These are phyloP conservation scores for Falco columbarius DNA, from an alignment of 2,797 vertebrate species.

Conservation along the genomic window DNA sequence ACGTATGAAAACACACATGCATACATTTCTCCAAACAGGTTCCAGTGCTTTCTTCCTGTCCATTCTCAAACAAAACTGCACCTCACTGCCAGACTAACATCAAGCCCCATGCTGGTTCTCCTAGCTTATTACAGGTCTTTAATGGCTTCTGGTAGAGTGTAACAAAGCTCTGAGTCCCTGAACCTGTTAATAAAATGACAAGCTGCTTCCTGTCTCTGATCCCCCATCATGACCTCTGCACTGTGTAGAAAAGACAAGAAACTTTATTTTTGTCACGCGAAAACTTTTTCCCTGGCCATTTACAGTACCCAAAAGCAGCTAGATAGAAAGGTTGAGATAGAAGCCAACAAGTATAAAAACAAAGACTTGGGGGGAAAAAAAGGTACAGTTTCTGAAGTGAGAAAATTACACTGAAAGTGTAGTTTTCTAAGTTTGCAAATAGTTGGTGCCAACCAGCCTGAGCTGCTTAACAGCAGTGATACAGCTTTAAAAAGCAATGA, in stretches of 20 bases:
- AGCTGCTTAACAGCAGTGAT: not conserved
- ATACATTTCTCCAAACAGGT: not conserved
- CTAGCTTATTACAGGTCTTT: slow-evolving; percentile 27
- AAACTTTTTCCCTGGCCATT: slow-evolving; percentile 38
- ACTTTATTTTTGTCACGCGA: not conserved
- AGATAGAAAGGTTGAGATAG: not conserved
- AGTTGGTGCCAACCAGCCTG: not conserved
- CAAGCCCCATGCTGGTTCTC: not conserved
- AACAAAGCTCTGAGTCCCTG: slow-evolving; percentile 40
- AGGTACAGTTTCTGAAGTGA: not conserved
- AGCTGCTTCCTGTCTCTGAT: slow-evolving; percentile 53
- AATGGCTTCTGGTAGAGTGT: slow-evolving; percentile 8
- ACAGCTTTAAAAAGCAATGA: slow-evolving; percentile 9
- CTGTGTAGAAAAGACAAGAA: not conserved
- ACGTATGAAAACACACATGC: not conserved
- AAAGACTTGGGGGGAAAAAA: not conserved
- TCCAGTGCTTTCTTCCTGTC: not conserved
- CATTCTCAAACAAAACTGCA: not conserved
- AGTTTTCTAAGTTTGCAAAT: not conserved
- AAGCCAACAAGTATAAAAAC: not conserved
- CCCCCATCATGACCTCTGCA: slow-evolving; percentile 36
- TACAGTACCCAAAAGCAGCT: not conserved
- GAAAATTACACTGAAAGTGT: not conserved
- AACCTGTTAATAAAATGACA: slow-evolving; percentile 36
- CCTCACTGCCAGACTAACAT: not conserved